phyloP scores from a whole-genome alignment of 2,797 vertebrate species.

The Lacerta agilis region DNA sequence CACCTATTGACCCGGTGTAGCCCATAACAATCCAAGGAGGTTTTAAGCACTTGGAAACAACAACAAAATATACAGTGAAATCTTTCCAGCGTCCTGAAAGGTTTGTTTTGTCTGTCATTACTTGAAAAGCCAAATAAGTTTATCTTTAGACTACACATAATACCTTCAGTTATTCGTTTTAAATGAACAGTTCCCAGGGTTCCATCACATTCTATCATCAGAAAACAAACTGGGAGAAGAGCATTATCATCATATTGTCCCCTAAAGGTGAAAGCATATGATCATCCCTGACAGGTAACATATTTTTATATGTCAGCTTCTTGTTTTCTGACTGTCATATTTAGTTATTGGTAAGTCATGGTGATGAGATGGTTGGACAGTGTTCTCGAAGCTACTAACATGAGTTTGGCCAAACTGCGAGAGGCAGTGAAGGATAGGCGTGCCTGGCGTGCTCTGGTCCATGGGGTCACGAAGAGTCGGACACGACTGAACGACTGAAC shows the following conservation, averaged over 20 bases:
- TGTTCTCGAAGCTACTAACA: too few species aligned
- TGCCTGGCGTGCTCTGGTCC: too few species aligned
- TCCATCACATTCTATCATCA: not conserved
- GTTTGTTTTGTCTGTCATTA: slow-evolving; percentile 53
- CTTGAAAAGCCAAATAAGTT: slow-evolving; percentile 59
- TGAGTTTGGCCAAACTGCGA: too few species aligned
- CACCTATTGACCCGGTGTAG: not conserved
- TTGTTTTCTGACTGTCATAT: not conserved
- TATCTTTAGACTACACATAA: slow-evolving; percentile 31
- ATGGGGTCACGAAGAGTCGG: too few species aligned
- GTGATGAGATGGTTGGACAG: too few species aligned
- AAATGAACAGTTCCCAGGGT: not conserved
- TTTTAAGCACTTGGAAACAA: slow-evolving; percentile 46
- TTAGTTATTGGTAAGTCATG: too few species aligned
- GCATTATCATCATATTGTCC: not conserved
- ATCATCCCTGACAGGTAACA: too few species aligned
- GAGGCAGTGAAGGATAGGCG: too few species aligned
- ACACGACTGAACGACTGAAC: too few species aligned
- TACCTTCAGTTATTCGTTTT: not conserved
- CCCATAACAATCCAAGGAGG: not conserved
- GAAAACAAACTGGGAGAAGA: not conserved
- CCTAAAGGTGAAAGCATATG: not conserved
- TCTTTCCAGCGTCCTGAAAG: slow-evolving; percentile 45
- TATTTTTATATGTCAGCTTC: too few species aligned
- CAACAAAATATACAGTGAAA: slow-evolving; percentile 40